These are phyloP conservation scores for Allolobophora icterica DNA, from an alignment of 2,888 invertebrate genomes.

Conservation along the genomic window DNA sequence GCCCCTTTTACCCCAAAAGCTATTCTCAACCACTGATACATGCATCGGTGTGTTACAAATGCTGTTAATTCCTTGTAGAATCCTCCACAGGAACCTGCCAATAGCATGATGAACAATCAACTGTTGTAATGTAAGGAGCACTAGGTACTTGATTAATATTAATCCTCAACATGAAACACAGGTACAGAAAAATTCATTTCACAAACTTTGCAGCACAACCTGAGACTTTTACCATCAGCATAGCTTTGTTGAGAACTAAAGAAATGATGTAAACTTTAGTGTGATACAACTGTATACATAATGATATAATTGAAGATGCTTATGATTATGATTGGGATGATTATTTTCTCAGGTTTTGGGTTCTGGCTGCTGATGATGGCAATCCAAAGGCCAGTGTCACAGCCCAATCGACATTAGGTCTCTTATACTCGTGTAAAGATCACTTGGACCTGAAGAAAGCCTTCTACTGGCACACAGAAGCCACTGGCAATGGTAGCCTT, in stretches of 20 bases:
- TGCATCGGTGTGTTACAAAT: background rate
- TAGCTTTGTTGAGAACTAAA: background rate
- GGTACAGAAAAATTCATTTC: no score
- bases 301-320: background rate
- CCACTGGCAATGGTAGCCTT: constrained; percentile 64
- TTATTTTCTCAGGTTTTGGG: constrained; percentile 57
- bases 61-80: background rate
- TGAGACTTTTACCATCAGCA: no score
- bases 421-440: constrained; percentile 61
- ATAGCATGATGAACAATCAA: no score
- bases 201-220: no score
- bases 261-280: background rate
- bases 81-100: background rate
- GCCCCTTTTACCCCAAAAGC: background rate
- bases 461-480: constrained; percentile 66
- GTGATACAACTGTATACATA: background rate
- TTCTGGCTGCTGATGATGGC: constrained; percentile 64
- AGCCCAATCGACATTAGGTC: constrained; percentile 63
- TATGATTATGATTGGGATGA: background rate
- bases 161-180: no score
- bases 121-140: no score
- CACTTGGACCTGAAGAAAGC: constrained; percentile 58
- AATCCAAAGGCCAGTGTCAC: constrained; percentile 61
- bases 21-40: background rate
- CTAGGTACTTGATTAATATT: no score